Evolutionary conservation across 2,113 vertebrate genomes (phyloP).

Genomic region (Rhabdomys dilectus): DNA sequence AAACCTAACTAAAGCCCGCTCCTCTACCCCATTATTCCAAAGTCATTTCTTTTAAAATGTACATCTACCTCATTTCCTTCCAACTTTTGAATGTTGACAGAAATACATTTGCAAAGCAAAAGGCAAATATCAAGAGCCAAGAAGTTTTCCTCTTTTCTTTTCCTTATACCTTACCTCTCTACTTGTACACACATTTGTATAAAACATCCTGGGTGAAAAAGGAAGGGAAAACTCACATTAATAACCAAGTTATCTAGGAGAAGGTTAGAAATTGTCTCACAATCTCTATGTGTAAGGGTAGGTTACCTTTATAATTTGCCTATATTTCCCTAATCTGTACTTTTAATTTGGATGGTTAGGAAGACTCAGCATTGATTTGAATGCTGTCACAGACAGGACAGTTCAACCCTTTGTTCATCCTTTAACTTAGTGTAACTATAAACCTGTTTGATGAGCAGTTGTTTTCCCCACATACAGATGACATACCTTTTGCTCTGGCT

Average conservation of each 20-base stretch:
- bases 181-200: neutral
- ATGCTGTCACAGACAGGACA: neutral
- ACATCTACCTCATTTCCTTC: constrained; percentile 47
- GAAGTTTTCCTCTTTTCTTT: constrained; percentile 31
- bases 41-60: constrained; percentile 46
- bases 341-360: neutral
- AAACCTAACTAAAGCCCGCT: constrained; percentile 80
- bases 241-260: constrained; percentile 34
- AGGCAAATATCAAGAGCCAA: constrained; percentile 62
- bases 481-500: neutral
- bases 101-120: constrained; percentile 53
- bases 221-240: neutral
- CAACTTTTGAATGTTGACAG: constrained; percentile 42
- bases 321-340: neutral
- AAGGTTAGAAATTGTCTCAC: neutral
- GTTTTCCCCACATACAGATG: no score
- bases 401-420: neutral
- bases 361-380: neutral
- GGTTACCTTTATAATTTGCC: neutral
- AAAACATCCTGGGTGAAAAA: neutral
- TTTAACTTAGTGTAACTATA: neutral
- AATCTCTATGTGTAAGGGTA: neutral
- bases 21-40: constrained; percentile 65
- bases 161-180: neutral
- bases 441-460: neutral